Evolutionary conservation across 2,797 vertebrate genomes (phyloP), one percentile per base, ranked within the genome.

Genomic region (Squalus acanthias): DNA sequence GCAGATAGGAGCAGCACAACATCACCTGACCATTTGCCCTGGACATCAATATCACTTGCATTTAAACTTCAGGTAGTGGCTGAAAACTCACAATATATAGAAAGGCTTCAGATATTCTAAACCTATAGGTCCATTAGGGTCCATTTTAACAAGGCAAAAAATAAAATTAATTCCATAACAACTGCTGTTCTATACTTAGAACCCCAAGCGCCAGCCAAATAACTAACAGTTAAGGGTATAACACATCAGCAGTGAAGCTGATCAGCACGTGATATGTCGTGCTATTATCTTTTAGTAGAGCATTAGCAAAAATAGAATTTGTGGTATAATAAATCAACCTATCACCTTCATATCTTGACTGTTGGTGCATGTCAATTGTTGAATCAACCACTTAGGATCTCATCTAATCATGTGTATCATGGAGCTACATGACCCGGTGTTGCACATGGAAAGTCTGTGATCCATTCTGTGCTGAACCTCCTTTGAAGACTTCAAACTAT

Each of bases 261-360:
- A 76, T 95, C 24, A 15, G 15, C 29, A 13, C 70, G 5, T 95
- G 67, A 33, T 33, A 76, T 74, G 76, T 76, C 24, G 8, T 57
- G 15, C 26, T 53, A 57, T 95, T 95, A 57, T 95, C 29, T 10
- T 76, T 95, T 53, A 33, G 5, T 29, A 57, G 20, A 70, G n/a
- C 3, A 95, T 24, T 50, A 53, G 93, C 22, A 95, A 50, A 95
- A 95, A 95, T 33, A 95, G 93, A 72, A 95, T 53, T 74, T 6
- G 13, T 53, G 93, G 13, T 53, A 95, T 7, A 72, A 29, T 50
- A 33, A 65, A 29, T 74, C 70, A 95, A 60, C 29, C 13, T 24
- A 46, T 70, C 79, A 39, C 39, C 20, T 33, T 33, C 22, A 29
- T 15, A 53, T 29, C 39, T 13, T 95, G 26, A 33, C 7, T 72